Evolutionary conservation across 1,140 invertebrate genomes (phyloP).

Genomic region (Drosophila persimilis): DNA sequence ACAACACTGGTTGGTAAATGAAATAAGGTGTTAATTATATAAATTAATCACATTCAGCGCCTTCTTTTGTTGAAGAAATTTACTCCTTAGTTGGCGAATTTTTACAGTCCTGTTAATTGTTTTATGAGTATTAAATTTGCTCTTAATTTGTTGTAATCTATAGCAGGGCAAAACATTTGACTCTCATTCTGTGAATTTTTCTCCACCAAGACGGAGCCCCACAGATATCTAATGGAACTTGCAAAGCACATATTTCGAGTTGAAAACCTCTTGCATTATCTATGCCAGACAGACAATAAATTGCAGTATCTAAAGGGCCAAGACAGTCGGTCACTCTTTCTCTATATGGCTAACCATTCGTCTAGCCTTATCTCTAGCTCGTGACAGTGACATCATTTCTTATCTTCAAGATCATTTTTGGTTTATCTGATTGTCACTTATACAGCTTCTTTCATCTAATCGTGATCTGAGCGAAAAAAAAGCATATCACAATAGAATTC

Average conservation of each 20-base stretch:
- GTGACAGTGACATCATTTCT: conserved; percentile 54
- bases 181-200: too few relatives aligned
- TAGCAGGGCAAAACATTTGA: neutral
- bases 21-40: conserved; percentile 45
- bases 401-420: conserved; percentile 19
- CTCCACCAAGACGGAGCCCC: too few relatives aligned
- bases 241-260: neutral
- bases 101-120: conserved; percentile 2
- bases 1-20: conserved; percentile 19
- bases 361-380: conserved; percentile 33
- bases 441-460: conserved; percentile 27
- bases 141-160: conserved; percentile 3
- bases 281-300: neutral
- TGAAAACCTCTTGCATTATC: neutral
- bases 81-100: neutral
- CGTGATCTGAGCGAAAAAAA: neutral
- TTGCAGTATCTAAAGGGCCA: conserved; percentile 30
- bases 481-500: neutral
- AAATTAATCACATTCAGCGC: conserved; percentile 1
- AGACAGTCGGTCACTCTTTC: neutral
- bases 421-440: conserved; percentile 71
- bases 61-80: conserved; percentile 10
- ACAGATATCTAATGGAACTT: too few relatives aligned
- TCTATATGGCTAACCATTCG: neutral
- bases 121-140: neutral